Conservation (phyloP, 35 echinoderm and acorn worm genomes). For the Patiria miniata region DNA sequence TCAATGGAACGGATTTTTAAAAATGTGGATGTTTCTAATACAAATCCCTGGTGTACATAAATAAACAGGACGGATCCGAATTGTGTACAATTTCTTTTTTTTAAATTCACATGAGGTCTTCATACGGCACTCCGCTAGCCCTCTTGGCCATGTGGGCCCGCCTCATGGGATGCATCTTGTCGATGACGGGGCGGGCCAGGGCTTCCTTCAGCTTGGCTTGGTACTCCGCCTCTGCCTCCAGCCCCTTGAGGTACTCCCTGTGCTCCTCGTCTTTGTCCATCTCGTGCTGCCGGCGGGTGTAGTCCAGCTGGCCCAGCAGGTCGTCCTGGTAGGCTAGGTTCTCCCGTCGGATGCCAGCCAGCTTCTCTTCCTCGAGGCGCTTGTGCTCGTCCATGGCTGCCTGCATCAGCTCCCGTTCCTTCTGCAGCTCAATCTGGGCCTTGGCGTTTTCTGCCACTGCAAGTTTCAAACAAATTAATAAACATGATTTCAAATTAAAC, state of each 20-base stretch:
- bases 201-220: constrained; percentile 99
- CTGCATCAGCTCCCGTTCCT: constrained; percentile 82
- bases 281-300: constrained; percentile 63
- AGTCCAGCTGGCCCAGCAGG: constrained; percentile 77
- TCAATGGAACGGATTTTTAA: no score
- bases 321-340: constrained; percentile 83
- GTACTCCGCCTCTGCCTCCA: constrained; percentile 92
- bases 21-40: no score
- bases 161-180: constrained; percentile 92
- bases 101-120: background rate
- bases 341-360: constrained; percentile 23
- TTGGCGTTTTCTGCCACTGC: constrained; percentile 75
- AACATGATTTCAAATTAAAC: background rate
- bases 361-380: constrained; percentile 86
- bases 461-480: background rate
- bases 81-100: no score
- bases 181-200: constrained; percentile 89
- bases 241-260: constrained; percentile 82
- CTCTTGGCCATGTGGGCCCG: constrained; percentile 71
- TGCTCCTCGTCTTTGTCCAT: constrained; percentile 88
- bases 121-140: background rate
- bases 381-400: constrained; percentile 95
- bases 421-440: constrained; percentile 60
- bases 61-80: no score
- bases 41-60: no score